A percentile compares a stretch with the other conserved stretches of the same genome.
Conservation (phyloP, 2,113 vertebrate genomes). For the Phyllostomus discolor region DNA sequence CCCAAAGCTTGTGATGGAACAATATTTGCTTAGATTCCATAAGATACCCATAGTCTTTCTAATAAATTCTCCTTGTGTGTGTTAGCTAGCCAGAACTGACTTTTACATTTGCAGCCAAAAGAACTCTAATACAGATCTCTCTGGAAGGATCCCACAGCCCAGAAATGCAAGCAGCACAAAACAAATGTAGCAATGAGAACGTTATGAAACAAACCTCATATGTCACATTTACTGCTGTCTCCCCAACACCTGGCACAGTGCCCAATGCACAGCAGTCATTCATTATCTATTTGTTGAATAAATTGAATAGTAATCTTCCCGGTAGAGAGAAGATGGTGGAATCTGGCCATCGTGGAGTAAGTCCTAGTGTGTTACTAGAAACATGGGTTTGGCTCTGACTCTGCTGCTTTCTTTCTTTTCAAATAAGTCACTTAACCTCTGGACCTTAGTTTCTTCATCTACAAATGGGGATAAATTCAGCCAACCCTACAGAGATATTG, state of each 20-base stretch:
- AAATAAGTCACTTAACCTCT: background rate
- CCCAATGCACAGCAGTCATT: background rate
- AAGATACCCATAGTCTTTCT: background rate
- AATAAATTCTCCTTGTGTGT: background rate
- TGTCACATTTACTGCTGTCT: background rate
- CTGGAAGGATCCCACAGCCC: background rate
- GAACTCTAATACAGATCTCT: background rate
- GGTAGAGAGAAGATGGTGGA: background rate
- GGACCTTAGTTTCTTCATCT: conserved; percentile 7
- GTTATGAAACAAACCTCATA: background rate
- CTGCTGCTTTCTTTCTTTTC: background rate
- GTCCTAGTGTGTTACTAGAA: background rate
- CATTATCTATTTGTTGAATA: background rate
- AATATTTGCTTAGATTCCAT: background rate
- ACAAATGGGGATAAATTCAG: background rate
- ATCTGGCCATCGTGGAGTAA: background rate
- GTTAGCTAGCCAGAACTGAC: background rate
- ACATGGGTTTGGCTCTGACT: background rate
- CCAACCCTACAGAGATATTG: background rate
- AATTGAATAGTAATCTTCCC: background rate
- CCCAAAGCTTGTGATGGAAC: background rate
- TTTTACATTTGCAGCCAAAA: background rate
- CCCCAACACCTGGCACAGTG: background rate
- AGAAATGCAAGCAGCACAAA: background rate
- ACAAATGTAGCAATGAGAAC: background rate